Conservation (phyloP, 2,113 vertebrate genomes). For the Isichthys henryi region DNA sequence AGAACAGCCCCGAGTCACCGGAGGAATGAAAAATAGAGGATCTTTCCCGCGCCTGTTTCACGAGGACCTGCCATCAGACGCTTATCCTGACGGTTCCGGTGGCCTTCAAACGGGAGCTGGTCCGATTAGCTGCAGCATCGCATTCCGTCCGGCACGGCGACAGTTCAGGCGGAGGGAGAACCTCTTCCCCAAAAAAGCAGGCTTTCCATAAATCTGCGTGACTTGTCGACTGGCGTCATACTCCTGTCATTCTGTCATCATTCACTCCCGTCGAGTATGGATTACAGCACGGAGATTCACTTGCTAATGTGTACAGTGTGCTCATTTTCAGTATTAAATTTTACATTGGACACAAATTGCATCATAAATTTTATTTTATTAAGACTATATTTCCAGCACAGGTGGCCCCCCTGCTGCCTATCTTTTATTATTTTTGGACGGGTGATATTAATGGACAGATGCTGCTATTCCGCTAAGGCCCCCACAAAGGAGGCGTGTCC, state of each 20-base stretch:
- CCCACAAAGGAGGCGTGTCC: neutral
- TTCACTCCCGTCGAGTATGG: neutral
- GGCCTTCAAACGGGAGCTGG: neutral
- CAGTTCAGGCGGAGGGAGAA: neutral
- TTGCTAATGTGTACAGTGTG: neutral
- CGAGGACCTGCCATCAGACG: neutral
- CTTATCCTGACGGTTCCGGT: neutral
- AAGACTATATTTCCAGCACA: neutral
- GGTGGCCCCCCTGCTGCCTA: neutral
- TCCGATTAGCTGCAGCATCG: neutral
- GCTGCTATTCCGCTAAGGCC: neutral
- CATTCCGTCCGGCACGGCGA: neutral
- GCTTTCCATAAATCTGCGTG: neutral
- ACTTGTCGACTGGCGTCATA: neutral
- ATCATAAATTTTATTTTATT: slow-evolving; percentile 4
- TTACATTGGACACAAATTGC: slow-evolving; percentile 1
- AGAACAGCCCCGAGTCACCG: neutral
- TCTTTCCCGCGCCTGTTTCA: neutral
- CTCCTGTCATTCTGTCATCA: neutral
- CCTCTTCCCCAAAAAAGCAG: neutral
- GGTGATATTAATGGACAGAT: neutral
- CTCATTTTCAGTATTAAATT: neutral
- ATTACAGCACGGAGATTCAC: neutral
- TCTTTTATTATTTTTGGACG: neutral
- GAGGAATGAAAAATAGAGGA: neutral